Evolutionary conservation across 2,113 vertebrate genomes (phyloP), one percentile per base, ranked within the genome.

Genomic region (Paramormyrops kingsleyae): DNA sequence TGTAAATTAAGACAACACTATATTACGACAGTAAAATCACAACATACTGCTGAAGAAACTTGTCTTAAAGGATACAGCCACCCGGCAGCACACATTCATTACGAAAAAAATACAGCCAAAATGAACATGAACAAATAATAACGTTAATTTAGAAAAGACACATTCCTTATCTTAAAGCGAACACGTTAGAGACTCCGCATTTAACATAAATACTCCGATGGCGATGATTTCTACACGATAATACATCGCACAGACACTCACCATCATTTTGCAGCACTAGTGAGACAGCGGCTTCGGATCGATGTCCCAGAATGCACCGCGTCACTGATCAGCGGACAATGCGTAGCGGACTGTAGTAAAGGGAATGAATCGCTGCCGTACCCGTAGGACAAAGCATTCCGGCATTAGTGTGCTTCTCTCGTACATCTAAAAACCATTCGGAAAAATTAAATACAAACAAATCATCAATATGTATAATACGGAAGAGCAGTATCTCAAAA

Each of bases 221-320:
- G 49, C 70, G n/a, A 88, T 47, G 90, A 87, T 21, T 88, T 42
- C 4, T 59, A 15, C 10, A 62, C 1, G 15, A 47, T 21, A 88
- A 4, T 19, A 46, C 9, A 4, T 13, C 62, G 21, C 15, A 27
- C 3, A 8, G 3, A 1, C 12, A 90, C 89, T 90, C 87, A 90
- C 90, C 90, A 90, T 90, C 90, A 90, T 90, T 24, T 90, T 35
- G 47, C 87, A 47, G 50, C 50, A 19, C n/a, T 83, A 39, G 17
- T 8, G 21, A 17, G 52, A 62, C 17, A n/a, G 19, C 9, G 46
- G 35, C 4, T 47, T 31, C 87, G 74, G 46, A 15, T 35, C 2
- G 19, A n/a, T 50, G 12, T 62, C 70, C 90, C 90, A 90, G 49
- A 90, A 88, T 90, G 90, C 90, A 88, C 87, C 24, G 80, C 89